Base-by-base conservation (phyloP, 2,113 vertebrate species). In the Rynchops niger region DNA sequence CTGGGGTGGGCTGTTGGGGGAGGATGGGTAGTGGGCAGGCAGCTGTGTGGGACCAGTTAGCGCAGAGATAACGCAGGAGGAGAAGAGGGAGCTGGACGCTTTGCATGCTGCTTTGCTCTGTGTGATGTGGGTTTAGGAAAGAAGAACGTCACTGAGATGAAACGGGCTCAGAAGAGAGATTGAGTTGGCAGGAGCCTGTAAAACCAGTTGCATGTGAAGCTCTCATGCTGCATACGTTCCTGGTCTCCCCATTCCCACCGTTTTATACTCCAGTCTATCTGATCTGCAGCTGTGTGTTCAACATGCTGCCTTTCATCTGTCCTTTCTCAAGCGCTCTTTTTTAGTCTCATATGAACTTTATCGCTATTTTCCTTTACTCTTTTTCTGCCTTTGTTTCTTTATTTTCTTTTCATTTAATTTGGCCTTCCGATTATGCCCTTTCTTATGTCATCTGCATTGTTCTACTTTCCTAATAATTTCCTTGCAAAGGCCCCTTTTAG, bases 51-150 rank as follows among this genome's bases (percentile, higher is more conserved):
- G 36, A 65, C 22, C 82, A 49, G 77, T 11, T 30, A 47, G 43
- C 74, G 87, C 36, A 45, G 70, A 71, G 88, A 25, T 67, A 52
- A 50, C 0, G 0, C 76, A 9, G 65, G 47, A 66, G 69, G 42
- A 56, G 78, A 25, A 27, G 47, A 77, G 34, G 80, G 56, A 76
- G 43, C 43, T 29, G 80, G 81, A 58, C 3, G 20, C 66, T 90
- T 82, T 87, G 40, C 43, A 17, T 69, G 77, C 73, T 72, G 69
- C 83, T 56, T 40, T 53, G 73, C 86, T 62, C 73, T 21, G 36
- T 93, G 78, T 92, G 93, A 62, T 91, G 91, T 95, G 96, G 93
- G 5, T 85, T 95, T 47, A 26, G 7, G 25, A 15, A n/a, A 56
- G 55, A 22, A 50, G 66, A 53, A 42, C 1, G 23, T 79, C 78